phyloP scores from a whole-genome alignment of 2,113 vertebrate species.

The Nannobrachium achirus region DNA sequence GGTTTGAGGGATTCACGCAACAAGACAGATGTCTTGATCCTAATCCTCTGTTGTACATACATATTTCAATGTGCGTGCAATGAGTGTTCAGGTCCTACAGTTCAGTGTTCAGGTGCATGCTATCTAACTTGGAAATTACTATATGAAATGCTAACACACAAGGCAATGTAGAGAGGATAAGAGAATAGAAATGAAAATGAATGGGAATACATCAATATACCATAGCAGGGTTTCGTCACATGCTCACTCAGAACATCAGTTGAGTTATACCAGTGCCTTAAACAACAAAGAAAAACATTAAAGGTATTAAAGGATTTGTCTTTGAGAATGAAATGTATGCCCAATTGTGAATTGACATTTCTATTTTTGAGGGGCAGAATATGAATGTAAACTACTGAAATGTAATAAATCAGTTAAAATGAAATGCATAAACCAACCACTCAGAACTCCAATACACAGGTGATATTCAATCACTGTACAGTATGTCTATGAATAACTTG shows the following conservation, averaged over 20 bases:
- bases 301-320: neutral
- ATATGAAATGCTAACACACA: too few relatives aligned
- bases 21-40: neutral
- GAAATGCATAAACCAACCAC: too few relatives aligned
- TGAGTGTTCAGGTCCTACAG: neutral
- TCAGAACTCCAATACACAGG: too few relatives aligned
- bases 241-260: neutral
- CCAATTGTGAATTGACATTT: too few relatives aligned
- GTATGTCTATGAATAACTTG: too few relatives aligned
- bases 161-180: neutral
- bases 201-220: too few relatives aligned
- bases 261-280: neutral
- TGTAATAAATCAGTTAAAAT: too few relatives aligned
- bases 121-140: too few relatives aligned
- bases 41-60: neutral
- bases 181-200: neutral
- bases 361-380: too few relatives aligned
- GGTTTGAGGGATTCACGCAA: neutral
- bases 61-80: neutral
- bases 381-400: too few relatives aligned
- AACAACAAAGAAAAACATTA: neutral
- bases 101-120: too few relatives aligned
- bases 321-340: conserved; percentile 1
- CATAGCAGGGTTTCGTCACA: neutral
- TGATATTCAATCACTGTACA: too few relatives aligned